Base-by-base conservation (phyloP, 2,113 vertebrate genomes). In the Ptilonorhynchus violaceus region DNA sequence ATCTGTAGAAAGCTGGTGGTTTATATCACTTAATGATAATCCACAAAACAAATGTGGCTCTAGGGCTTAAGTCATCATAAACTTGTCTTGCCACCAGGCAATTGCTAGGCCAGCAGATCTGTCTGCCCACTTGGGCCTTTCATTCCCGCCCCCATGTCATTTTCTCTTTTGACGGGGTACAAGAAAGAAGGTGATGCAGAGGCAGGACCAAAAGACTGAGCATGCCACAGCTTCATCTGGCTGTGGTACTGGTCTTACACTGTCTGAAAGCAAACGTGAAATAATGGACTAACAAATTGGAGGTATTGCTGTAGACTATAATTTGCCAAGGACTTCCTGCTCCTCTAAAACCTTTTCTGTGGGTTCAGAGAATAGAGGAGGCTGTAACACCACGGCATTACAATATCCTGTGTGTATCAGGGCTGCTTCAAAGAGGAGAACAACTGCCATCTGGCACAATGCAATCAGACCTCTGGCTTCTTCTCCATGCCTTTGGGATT, bases 401-500 rank as follows among this genome's bases (percentile, higher is more conserved):
- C 67, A 31, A 35, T 77, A 31, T 50, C 33, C 50, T 77, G n/a
- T 75, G 53, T 73, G 50, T 69, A 76, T 95, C 70, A 55, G 67
- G 55, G 46, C 42, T 83, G 41, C 63, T 80, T 88, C 85, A 88
- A 74, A 92, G 74, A 89, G 69, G 62, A 92, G 89, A 93, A 93
- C 42, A 77, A 62, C 85, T 80, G 42, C 64, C 47, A 77, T 67
- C 47, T 83, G 39, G 93, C 46, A 88, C 88, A 88, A 73, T 67
- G 39, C 70, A 96, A 89, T 96, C 92, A 93, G 70, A 96, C 75
- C 92, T 96, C 88, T 92, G 78, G 46, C 78, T 96, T 89, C 53
- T 87, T 47, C 79, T 88, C 59, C 63, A 55, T 83, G 33, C 73
- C 66, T 92, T 72, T 72, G 91, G 82, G 95, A 93, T 92, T 93